Evolutionary conservation across 2,888 invertebrate species (phyloP), one percentile per base, ranked within the genome.

Genomic region (Zele albiditarsus): DNA sequence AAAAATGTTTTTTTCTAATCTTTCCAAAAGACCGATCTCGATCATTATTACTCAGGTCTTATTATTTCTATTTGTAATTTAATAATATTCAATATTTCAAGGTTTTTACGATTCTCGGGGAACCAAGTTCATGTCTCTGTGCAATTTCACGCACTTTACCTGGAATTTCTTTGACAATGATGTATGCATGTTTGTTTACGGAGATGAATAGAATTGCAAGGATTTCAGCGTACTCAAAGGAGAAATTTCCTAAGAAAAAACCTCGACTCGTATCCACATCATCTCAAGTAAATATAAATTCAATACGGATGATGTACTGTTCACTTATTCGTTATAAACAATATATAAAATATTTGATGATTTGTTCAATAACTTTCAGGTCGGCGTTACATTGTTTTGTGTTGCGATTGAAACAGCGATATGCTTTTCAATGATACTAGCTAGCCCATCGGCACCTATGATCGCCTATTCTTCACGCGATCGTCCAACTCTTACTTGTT

Each of bases 171-270:
- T 94, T 95, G 85, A 92, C 94, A 3, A 92, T 94, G 90, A 94
- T 95, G 82, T 95, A 94, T 88, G 93, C 93, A 0, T 93, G 94
- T 8, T 89, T 95, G 71, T 91, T 95, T 66, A 95, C 94, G 16
- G 95, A 95, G 89, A 95, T 95, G 0, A 95, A 95, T 84, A 90
- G 95, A 76, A 95, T 95, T 77, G 94, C 94, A 0, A 88, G 95
- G 42, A 95, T 95, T 80, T 89, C 95, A 77, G 94, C 94, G 10
- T 94, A 94, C 2, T 93, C 93, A 75, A 94, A 94, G 88, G 93
- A 93, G 85, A 90, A 93, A 74, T 94, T 95, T 79, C 92, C 94
- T 65, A 94, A 93, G 0, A 91, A 92, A 82, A 94, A 94, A 82
- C 93, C 93, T 0, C 81, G 90, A 69, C 94, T 94, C 85, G 93